Conservation (phyloP, 2,888 invertebrate genomes). For the Hesperia comma region DNA sequence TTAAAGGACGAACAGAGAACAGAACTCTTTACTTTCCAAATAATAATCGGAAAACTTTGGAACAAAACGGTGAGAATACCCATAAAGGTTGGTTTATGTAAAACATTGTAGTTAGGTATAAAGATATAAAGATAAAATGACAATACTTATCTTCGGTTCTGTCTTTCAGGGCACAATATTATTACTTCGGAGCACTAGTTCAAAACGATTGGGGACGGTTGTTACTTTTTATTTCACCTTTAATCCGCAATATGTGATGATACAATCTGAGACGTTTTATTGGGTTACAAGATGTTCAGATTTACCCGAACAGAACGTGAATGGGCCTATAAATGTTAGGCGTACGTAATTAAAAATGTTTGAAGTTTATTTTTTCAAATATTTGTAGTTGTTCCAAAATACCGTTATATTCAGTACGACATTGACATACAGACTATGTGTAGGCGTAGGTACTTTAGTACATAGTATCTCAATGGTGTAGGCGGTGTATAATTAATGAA, state of each 20-base stretch:
- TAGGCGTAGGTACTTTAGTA: no score
- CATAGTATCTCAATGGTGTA: no score
- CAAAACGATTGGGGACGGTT: conserved; percentile 42
- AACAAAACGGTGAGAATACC: neutral
- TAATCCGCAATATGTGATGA: conserved; percentile 20
- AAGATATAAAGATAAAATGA: conserved; percentile 5
- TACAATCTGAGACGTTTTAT: neutral
- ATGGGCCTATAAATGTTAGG: conserved; percentile 3
- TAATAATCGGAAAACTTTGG: no score
- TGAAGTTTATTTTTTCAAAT: no score
- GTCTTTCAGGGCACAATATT: conserved; percentile 11
- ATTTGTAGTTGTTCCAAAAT: no score
- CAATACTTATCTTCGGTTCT: conserved; percentile 2
- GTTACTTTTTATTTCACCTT: conserved; percentile 60
- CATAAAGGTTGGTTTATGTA: no score
- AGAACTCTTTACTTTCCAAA: no score
- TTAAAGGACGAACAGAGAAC: no score
- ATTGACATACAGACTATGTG: no score
- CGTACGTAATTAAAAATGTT: neutral
- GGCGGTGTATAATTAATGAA: no score
- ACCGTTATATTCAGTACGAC: no score
- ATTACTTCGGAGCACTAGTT: conserved; percentile 6
- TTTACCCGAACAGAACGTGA: neutral
- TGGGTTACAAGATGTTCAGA: conserved; percentile 4
- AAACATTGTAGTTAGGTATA: no score